These are phyloP conservation scores for Drosophila busckii DNA, from an alignment of 1,140 invertebrate species.

Conservation along the genomic window DNA sequence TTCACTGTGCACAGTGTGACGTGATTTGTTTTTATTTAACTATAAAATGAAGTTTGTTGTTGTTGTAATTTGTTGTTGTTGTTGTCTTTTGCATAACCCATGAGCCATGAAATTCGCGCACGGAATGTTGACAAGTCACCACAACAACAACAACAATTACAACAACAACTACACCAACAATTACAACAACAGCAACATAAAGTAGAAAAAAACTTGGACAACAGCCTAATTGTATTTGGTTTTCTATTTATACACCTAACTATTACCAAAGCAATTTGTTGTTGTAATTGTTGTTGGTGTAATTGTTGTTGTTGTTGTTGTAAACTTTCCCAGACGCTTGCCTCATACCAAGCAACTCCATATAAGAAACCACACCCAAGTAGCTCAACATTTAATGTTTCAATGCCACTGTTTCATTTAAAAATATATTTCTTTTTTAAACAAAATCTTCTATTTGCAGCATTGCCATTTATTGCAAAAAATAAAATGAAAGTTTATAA, in stretches of 20 bases:
- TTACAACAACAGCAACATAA: background rate
- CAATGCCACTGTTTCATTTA: too few relatives aligned
- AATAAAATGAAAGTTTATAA: too few relatives aligned
- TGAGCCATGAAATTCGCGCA: constrained; percentile 53
- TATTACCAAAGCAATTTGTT: constrained; percentile 50
- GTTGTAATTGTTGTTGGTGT: constrained; percentile 10
- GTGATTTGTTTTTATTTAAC: constrained; percentile 49
- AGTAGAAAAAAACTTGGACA: constrained; percentile 1
- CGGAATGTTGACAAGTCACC: constrained; percentile 68
- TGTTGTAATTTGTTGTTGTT: constrained; percentile 22
- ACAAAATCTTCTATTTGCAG: too few relatives aligned
- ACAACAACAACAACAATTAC: background rate
- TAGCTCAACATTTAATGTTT: too few relatives aligned
- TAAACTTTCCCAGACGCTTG: constrained; percentile 58
- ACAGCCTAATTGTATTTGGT: constrained; percentile 45
- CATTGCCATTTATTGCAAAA: too few relatives aligned
- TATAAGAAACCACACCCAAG: too few relatives aligned
- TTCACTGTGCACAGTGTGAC: constrained; percentile 48
- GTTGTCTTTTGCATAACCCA: constrained; percentile 58
- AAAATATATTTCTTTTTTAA: too few relatives aligned
- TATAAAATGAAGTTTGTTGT: constrained; percentile 14
- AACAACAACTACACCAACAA: background rate
- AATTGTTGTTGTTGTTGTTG: constrained; percentile 28
- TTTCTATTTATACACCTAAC: constrained; percentile 59
- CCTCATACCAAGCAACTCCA: too few relatives aligned